Conservation (phyloP, 2,113 vertebrate genomes). For the Corydoras sp. region DNA sequence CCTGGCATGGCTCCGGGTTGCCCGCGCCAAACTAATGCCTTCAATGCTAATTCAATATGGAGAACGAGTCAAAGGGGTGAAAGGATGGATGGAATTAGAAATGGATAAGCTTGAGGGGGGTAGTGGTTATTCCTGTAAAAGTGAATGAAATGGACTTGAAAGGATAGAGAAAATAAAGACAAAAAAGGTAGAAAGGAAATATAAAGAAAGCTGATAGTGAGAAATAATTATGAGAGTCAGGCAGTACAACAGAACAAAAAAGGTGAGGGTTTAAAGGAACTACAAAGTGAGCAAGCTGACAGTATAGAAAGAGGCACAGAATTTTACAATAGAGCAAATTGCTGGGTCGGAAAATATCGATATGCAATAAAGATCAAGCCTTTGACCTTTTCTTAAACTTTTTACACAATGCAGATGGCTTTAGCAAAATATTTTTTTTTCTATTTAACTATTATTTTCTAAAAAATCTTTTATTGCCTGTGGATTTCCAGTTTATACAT, state of each 20-base stretch:
- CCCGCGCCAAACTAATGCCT: slow-evolving; percentile 53
- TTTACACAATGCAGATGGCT: too few relatives aligned
- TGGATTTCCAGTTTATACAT: too few relatives aligned
- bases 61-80: slow-evolving; percentile 14
- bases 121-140: neutral
- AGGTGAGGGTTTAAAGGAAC: too few relatives aligned
- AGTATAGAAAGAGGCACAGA: too few relatives aligned
- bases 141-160: neutral
- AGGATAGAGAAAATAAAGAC: neutral
- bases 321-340: too few relatives aligned
- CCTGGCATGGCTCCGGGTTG: slow-evolving; percentile 47
- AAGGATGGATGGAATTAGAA: slow-evolving; percentile 16
- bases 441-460: too few relatives aligned
- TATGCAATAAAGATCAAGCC: too few relatives aligned
- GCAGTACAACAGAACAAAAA: neutral
- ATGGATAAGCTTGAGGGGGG: neutral
- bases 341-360: too few relatives aligned
- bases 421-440: too few relatives aligned
- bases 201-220: neutral
- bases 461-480: too few relatives aligned
- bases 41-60: slow-evolving; percentile 51
- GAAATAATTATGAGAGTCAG: neutral
- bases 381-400: too few relatives aligned
- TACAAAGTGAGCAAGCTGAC: too few relatives aligned
- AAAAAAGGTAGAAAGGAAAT: neutral